Evolutionary conservation across 35 echinoderm and acorn worm genomes (phyloP).

Genomic region (Hemicentrotus pulcherrimus): DNA sequence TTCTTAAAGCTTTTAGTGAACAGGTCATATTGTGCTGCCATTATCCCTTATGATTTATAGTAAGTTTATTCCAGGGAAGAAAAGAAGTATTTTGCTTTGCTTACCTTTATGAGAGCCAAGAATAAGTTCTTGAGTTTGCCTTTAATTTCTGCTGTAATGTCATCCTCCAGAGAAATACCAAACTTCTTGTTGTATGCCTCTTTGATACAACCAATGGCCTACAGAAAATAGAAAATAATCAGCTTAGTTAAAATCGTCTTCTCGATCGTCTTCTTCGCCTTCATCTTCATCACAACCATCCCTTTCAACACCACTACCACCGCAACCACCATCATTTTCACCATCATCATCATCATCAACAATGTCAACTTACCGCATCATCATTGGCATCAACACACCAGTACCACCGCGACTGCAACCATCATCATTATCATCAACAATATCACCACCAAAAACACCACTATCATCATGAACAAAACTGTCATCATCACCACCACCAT

Average conservation of each 20-base stretch:
- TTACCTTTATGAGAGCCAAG: slow-evolving; percentile 63
- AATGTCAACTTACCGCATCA: background rate
- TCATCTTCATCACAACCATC: background rate
- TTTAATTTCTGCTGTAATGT: slow-evolving; percentile 71
- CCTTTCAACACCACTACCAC: background rate
- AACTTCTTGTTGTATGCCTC: slow-evolving; percentile 58
- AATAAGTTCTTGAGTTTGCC: slow-evolving; percentile 75
- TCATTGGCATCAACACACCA: background rate
- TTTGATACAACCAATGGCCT: slow-evolving; percentile 71
- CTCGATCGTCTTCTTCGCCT: background rate
- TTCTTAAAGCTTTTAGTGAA: too few relatives aligned
- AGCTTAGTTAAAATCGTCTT: background rate
- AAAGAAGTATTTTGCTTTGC: background rate
- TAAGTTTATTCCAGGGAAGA: background rate
- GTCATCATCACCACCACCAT: background rate
- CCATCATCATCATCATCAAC: background rate
- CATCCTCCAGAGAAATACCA: slow-evolving; percentile 58
- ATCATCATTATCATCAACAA: background rate
- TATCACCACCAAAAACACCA: slow-evolving; percentile 1
- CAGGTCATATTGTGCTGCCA: too few relatives aligned
- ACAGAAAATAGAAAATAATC: background rate
- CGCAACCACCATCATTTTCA: background rate
- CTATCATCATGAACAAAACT: background rate
- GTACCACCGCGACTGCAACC: background rate
- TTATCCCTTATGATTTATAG: background rate